A percentile compares a stretch with the other conserved stretches of the same genome.
phyloP scores from a whole-genome alignment of 2,113 vertebrate genomes.

The Tringa solitaria region DNA sequence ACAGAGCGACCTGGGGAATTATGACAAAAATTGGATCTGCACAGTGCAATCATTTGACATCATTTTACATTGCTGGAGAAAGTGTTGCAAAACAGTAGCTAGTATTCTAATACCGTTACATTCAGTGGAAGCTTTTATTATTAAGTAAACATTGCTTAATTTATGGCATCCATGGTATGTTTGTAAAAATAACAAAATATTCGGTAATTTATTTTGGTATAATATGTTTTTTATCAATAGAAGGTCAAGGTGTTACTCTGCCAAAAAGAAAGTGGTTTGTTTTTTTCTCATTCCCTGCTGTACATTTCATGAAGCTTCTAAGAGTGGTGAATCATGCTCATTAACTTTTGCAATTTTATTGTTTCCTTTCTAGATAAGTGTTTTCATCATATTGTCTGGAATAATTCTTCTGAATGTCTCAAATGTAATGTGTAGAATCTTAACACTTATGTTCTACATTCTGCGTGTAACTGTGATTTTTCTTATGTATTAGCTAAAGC shows the following conservation, averaged over 20 bases:
- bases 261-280: neutral
- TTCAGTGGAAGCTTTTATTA: neutral
- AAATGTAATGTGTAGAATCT: neutral
- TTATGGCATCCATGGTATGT: neutral
- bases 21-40: neutral
- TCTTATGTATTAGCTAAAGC: constrained; percentile 35
- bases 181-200: neutral
- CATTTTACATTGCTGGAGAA: neutral
- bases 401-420: neutral
- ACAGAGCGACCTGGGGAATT: neutral
- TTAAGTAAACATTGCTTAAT: neutral
- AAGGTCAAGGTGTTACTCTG: neutral
- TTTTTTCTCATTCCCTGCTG: neutral
- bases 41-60: neutral
- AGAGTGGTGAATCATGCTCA: neutral
- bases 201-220: neutral
- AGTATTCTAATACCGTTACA: neutral
- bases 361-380: neutral
- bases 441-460: constrained; percentile 22
- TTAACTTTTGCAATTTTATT: neutral
- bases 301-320: neutral
- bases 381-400: neutral
- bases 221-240: neutral
- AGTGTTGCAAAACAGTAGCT: neutral
- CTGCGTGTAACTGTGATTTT: constrained; percentile 62